phyloP scores from a whole-genome alignment of 2,888 invertebrate genomes.

The Drosophila kanekoi region DNA sequence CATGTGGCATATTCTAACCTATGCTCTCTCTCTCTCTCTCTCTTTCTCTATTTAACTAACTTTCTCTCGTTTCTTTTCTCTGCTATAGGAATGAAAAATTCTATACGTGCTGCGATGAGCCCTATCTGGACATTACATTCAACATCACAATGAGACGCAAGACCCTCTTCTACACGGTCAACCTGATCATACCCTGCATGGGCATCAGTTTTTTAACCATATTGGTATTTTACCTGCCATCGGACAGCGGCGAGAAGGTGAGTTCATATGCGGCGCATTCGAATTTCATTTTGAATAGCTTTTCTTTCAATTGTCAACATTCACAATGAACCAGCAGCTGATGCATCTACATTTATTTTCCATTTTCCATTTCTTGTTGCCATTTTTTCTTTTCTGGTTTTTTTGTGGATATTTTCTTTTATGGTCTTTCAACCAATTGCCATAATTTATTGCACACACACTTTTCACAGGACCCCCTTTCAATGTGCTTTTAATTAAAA shows the following conservation, averaged over 20 bases:
- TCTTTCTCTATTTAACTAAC: constrained; percentile 2
- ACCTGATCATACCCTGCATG: constrained; percentile 98
- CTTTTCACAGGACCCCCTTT: constrained; percentile 3
- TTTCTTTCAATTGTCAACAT: background rate
- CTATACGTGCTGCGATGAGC: constrained; percentile 98
- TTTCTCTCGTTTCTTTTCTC: constrained; percentile 54
- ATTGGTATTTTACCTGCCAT: constrained; percentile 98
- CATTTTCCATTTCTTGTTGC: constrained; percentile 2
- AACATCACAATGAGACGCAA: constrained; percentile 98
- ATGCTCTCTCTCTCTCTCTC: constrained; percentile 3
- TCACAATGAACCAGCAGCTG: constrained; percentile 22
- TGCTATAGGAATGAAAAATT: constrained; percentile 95
- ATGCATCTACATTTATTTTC: constrained; percentile 14
- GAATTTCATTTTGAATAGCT: background rate
- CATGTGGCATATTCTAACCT: constrained; percentile 40
- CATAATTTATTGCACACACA: constrained; percentile 65
- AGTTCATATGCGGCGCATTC: constrained; percentile 72
- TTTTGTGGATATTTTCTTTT: constrained; percentile 6
- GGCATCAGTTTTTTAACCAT: constrained; percentile 98
- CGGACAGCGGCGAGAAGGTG: constrained; percentile 99
- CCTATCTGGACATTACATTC: constrained; percentile 98
- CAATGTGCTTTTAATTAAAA: constrained; percentile 77
- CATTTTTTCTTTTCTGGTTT: too few species aligned
- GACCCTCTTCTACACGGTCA: constrained; percentile 98
- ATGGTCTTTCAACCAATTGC: constrained; percentile 53